Base-by-base conservation (phyloP, 2,888 invertebrate species). In the Drosophila incognita region DNA sequence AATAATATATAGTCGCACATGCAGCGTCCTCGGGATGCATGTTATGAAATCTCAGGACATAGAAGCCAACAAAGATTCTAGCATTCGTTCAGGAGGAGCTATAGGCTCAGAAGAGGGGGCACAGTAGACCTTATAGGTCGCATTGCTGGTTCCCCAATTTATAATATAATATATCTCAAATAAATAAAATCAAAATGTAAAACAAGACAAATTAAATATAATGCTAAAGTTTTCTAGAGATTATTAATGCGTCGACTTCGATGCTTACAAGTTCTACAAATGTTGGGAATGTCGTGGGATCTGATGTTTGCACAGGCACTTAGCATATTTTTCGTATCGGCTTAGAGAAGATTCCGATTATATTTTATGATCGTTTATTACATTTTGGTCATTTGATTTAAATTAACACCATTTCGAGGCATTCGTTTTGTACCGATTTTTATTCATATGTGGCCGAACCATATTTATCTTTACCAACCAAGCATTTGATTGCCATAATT, bases 311-410 rank as follows among this genome's bases (percentile, higher is more conserved):
- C 54, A 1, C 18, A 33, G 13, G 7, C 74, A 83, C 56, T 84
- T 84, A 56, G 73, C 87, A 89, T 84, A 64, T 79, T 76, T 69
- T 54, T 72, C 57, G 71, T 63, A 83, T 81, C 89, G 75, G 75
- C 73, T 86, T 81, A 75, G 78, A 69, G 66, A 83, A 73, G 60
- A 83, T 70, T 76, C 89, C 84, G 89, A 84, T 84, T 84, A 89
- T 87, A 84, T 89, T 86, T 88, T 88, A 84, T 82, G 86, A 60
- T 89, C 80, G 85, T 89, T 89, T 87, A 89, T 86, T 87, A 87
- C 81, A 83, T 86, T 89, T 86, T 86, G 21, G 86, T 86, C 86
- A 86, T 90, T 90, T 87, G 87, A 90, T 88, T 88, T 83, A 49
- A 88, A 87, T 86, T 90, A 87, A 69, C 90, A 88, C 90, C 81